Evolutionary conservation across 92 coral and sea anemone genomes (phyloP).

Genomic region (Umimayanthus kanabou): DNA sequence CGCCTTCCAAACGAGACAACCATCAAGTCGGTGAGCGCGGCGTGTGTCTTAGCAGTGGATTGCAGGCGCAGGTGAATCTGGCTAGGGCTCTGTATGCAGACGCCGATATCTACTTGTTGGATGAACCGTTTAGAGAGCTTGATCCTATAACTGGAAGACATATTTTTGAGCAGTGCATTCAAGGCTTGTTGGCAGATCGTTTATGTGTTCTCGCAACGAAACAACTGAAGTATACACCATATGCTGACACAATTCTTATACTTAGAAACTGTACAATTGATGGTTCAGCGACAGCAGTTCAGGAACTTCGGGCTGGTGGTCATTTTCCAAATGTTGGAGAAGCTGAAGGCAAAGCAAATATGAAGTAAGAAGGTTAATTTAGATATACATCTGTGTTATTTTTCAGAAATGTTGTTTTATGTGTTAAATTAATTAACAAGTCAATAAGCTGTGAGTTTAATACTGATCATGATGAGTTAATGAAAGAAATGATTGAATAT

Average conservation of each 20-base stretch:
- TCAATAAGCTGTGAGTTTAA: too few species aligned
- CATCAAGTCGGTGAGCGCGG: conserved; percentile 35
- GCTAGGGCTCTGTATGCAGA: conserved; percentile 31
- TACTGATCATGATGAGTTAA: too few species aligned
- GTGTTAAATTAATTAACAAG: too few species aligned
- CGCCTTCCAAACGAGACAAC: not conserved
- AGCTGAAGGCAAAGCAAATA: not conserved
- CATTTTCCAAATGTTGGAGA: not conserved
- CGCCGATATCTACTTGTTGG: conserved; percentile 38
- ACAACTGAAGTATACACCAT: conserved; percentile 1
- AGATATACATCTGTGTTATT: too few species aligned
- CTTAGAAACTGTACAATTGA: conserved; percentile 12
- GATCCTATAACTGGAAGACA: not conserved
- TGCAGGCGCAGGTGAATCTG: conserved; percentile 11
- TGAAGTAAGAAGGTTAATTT: not conserved
- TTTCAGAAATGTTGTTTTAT: too few species aligned
- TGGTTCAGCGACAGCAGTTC: not conserved
- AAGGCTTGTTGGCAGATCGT: conserved; percentile 23
- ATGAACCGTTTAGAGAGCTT: conserved; percentile 29
- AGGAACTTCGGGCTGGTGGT: not conserved
- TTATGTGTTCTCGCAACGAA: conserved; percentile 13
- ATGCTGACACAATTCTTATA: conserved; percentile 10
- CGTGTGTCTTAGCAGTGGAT: conserved; percentile 24
- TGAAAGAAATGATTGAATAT: too few species aligned
- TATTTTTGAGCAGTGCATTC: conserved; percentile 18